phyloP scores from a whole-genome alignment of 2,113 vertebrate species.

The Capreolus pygargus region DNA sequence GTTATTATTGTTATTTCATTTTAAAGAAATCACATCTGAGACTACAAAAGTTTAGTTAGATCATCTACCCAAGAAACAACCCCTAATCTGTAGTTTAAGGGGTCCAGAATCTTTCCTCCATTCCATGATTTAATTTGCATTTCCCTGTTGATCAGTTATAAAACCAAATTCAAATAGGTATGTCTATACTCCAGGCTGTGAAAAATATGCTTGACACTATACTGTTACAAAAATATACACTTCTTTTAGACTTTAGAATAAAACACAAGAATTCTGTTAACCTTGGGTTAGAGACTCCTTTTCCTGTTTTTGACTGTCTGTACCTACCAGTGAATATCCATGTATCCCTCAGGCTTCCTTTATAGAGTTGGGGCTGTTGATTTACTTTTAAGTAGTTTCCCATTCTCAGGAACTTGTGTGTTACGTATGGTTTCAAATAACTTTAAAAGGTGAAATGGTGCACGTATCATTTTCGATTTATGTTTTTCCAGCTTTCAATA shows the following conservation, averaged over 20 bases:
- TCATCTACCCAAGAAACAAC: neutral
- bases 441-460: neutral
- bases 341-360: neutral
- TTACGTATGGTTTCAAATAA: neutral
- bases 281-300: neutral
- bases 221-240: neutral
- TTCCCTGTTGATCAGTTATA: neutral
- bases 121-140: neutral
- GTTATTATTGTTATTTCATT: slow-evolving; percentile 7
- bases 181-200: neutral
- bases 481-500: neutral
- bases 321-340: neutral
- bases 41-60: neutral
- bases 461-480: neutral
- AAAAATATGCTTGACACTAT: neutral
- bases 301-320: neutral
- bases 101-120: neutral
- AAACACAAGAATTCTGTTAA: neutral
- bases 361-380: neutral
- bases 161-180: neutral
- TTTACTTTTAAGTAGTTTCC: slow-evolving; percentile 23
- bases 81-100: neutral
- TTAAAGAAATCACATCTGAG: neutral
- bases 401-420: neutral
- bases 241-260: neutral